Percentiles rank a stretch among this genome's conserved stretches.
Evolutionary conservation across 2,113 vertebrate genomes (phyloP).

Genomic region (Archilochus colubris): DNA sequence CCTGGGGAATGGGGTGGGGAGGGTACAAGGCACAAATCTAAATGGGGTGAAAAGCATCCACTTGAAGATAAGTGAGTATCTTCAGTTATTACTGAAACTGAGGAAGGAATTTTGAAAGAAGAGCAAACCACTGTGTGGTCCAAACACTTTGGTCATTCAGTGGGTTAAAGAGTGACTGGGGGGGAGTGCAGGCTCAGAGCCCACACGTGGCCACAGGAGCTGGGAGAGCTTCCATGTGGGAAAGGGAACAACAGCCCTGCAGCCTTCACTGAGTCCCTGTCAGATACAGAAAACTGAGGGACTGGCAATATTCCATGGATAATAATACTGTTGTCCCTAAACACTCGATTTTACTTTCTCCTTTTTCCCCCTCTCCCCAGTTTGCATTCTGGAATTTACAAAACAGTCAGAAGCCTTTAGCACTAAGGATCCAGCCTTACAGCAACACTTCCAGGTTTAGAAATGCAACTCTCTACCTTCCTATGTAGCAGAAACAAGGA

Average conservation of each 20-base stretch:
- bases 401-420: background rate
- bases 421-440: background rate
- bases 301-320: background rate
- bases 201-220: background rate
- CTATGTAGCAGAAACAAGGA: background rate
- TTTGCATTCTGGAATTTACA: background rate
- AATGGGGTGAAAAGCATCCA: background rate
- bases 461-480: background rate
- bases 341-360: background rate
- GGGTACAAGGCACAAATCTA: conserved; percentile 46
- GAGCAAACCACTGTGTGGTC: background rate
- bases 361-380: too few species aligned
- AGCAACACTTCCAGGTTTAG: background rate
- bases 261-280: background rate
- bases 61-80: background rate
- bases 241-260: background rate
- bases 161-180: background rate
- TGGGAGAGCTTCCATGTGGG: fast-evolving
- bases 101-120: background rate
- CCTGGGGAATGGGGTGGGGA: background rate
- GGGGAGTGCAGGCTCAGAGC: background rate
- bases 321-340: background rate
- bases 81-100: background rate
- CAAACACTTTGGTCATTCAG: background rate
- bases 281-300: background rate